These are phyloP conservation scores for Oscheius sp. DNA, from an alignment of 2,888 invertebrate genomes.

Conservation along the genomic window DNA sequence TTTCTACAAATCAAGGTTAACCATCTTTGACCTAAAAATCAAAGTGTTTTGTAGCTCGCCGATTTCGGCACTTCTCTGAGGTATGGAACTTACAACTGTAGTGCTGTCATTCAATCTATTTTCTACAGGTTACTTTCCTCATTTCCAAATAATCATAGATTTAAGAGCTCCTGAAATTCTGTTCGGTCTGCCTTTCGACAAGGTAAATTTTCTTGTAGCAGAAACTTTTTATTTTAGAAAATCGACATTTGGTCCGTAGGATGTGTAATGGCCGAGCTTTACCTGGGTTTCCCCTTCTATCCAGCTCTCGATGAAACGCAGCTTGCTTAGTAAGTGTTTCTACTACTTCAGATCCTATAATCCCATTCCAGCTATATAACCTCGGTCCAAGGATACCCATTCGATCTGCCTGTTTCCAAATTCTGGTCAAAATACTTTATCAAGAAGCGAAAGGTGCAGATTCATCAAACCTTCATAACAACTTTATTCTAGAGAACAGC, in stretches of 20 bases:
- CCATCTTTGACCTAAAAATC: background rate
- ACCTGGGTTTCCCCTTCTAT: constrained; percentile 7
- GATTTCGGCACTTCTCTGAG: background rate
- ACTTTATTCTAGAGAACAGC: no score
- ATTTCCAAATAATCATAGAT: no score
- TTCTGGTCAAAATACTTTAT: constrained; percentile 1
- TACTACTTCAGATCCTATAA: no score
- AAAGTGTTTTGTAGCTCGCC: background rate
- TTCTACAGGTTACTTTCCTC: background rate
- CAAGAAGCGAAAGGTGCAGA: background rate
- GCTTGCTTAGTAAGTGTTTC: background rate
- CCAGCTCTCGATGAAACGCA: background rate
- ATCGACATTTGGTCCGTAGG: constrained; percentile 1
- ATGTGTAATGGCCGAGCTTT: background rate
- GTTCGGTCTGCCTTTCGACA: constrained; percentile 2
- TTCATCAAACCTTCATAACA: no score
- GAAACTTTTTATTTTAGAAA: background rate
- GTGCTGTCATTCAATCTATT: background rate
- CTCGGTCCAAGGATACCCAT: constrained; percentile 1
- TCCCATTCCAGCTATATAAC: background rate
- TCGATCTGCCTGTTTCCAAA: background rate
- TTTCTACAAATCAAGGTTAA: background rate
- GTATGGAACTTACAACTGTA: background rate
- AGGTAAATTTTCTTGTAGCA: background rate
- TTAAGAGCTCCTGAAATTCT: constrained; percentile 5